Base-by-base conservation (phyloP, 2,888 invertebrate genomes). In the Miltochrista miniata region DNA sequence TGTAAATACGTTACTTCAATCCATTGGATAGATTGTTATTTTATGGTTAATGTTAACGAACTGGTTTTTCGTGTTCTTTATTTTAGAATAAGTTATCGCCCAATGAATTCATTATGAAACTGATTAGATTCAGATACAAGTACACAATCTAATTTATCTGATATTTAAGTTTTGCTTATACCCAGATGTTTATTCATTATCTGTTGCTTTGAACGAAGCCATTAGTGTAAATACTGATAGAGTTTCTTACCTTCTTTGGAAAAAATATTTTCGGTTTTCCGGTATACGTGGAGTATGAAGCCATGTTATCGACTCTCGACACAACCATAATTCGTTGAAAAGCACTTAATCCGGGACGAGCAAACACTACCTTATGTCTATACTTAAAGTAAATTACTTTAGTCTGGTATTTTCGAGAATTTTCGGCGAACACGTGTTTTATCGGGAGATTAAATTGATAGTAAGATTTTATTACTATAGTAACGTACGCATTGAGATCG, bases 181-280 rank as follows among this genome's bases (percentile, higher is more conserved):
- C 47, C 49, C 41, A 44, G 39, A 40, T 40, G 12, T 7, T 38
- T 45, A 54, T 52, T 47, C 54, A 55, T 59, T 67, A 68, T 63
- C 69, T 54, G 66, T 44, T 58, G 53, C 60, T 50, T 62, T 45
- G 56, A 54, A n/a, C n/a, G n/a, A n/a, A 46, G 40, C 41, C 10
- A 54, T 59, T 48, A 40, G 45, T 59, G 54, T 45, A 51, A 44
- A 36, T 37, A 24, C 46, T 48, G 54, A 52, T 59, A 58, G 60
- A 58, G 55, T 51, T 58, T 41, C 87, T 87, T 82, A 90, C 91
- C 91, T 91, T 90, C 87, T 91, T 90, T 66, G 90, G 90, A 70
- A 87, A 90, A 80, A 90, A 88, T 59, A 90, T 89, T 83, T 90
- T 91, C 61, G 91, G 91, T 89, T 89, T 90, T 83, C 90, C 90